Base-by-base conservation (phyloP, 2,888 invertebrate species). In the Oasisia sp. region DNA sequence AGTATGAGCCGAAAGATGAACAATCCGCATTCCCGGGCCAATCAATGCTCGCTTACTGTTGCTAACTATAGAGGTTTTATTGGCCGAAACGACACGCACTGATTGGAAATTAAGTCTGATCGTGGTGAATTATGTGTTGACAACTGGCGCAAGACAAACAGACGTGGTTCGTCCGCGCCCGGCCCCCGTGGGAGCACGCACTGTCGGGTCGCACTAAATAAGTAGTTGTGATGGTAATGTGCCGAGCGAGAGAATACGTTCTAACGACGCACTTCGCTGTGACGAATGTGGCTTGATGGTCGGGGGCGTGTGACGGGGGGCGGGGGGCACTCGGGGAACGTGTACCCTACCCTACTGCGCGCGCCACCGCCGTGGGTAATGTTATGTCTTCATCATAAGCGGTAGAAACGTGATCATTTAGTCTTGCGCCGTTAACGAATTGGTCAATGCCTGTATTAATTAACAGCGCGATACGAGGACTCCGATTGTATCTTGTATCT, bases 41-140 rank as follows among this genome's bases (percentile, higher is more conserved):
- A 74, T 74, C 74, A 74, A 74, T 74, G 27, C 74, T 74, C 74
- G 74, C 27, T 74, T 74, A 74, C 74, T 27, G 74, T 74, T 74
- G 74, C 74, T 74, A 74, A 74, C 74, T 27, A 74, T 74, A 74
- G 74, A 74, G 74, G 74, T 74, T 74, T 74, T 74, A 74, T 74
- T 74, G 74, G 74, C 74, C 74, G 74, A 74, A 74, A 74, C 74
- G 74, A 74, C 74, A 74, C 27, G 27, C 74, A 74, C 74, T 74
- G 74, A 74, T 74, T 74, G 74, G 74, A 74, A 74, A 74, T 74
- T 74, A 74, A 74, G 74, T 74, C 74, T 19, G 74, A 74, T 74
- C 74, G 74, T 19, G 27, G 74, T 74, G 74, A 74, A 74, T 74
- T 74, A 74, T 74, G 74, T 74, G 74, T 74, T 74, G 74, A 74